Evolutionary conservation across 1,140 invertebrate species (phyloP).

Genomic region (Armadillidium nasatum): DNA sequence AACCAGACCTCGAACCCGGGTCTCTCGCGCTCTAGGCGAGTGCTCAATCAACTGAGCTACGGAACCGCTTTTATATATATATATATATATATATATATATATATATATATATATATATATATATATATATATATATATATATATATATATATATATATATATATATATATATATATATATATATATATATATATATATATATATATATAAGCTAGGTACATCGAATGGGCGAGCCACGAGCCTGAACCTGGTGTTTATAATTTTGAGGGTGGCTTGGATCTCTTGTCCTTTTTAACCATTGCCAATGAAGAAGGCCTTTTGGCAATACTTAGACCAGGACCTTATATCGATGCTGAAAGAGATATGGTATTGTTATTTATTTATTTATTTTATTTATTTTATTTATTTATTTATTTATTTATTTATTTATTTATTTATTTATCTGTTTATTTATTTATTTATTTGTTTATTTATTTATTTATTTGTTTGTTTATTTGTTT

Average conservation of each 20-base stretch:
- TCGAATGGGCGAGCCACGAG: slow-evolving; percentile 91
- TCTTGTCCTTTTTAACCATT: slow-evolving; percentile 68
- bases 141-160: slow-evolving; percentile 12
- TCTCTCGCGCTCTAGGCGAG: no score
- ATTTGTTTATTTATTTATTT: no score
- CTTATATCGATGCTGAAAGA: slow-evolving; percentile 86
- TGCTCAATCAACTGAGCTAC: no score
- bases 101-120: slow-evolving; percentile 27
- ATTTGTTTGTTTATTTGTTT: no score
- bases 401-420: slow-evolving; percentile 53
- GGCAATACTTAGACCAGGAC: slow-evolving; percentile 81
- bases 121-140: slow-evolving; percentile 1
- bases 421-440: no score
- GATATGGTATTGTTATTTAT: slow-evolving; percentile 54
- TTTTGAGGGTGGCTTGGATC: slow-evolving; percentile 22
- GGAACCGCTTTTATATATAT: no score
- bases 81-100: no score
- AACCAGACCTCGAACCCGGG: no score
- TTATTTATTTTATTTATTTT: no score
- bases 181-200: background rate
- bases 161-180: background rate
- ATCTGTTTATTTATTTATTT: no score
- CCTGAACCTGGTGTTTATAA: slow-evolving; percentile 55
- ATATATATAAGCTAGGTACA: slow-evolving; percentile 54
- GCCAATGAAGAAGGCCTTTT: slow-evolving; percentile 75